Evolutionary conservation across 2,797 vertebrate species (phyloP).

Genomic region (Mormyrops attenuatus): DNA sequence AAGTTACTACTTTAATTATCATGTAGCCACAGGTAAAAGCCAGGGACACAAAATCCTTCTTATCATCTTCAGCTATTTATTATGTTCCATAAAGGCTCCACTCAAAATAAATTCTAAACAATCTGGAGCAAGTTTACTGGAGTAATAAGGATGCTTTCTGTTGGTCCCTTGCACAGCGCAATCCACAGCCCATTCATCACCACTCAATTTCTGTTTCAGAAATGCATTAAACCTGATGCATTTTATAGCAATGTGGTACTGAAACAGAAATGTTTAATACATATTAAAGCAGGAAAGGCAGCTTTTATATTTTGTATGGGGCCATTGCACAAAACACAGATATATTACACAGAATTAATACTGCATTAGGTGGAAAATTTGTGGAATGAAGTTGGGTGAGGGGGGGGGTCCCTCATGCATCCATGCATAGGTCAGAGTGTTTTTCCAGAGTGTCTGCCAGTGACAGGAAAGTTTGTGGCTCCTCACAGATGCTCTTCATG

Average conservation of each 20-base stretch:
- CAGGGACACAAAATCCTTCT: not conserved
- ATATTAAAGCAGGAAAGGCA: not conserved
- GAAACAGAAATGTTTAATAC: not conserved
- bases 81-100: not conserved
- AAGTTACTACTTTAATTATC: not conserved
- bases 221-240: not conserved
- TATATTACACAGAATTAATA: not conserved
- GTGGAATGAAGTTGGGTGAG: not conserved
- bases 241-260: not conserved
- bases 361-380: not conserved
- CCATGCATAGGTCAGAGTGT: not conserved
- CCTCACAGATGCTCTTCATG: conserved; percentile 47
- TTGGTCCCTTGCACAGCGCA: conserved; percentile 8
- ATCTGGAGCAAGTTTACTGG: not conserved
- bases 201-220: not conserved
- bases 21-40: not conserved
- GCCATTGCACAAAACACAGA: not conserved
- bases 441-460: not conserved
- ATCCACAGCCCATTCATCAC: not conserved
- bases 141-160: conserved; percentile 13
- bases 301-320: not conserved
- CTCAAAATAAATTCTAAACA: not conserved
- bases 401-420: not conserved
- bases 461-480: not conserved
- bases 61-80: not conserved